Conservation (phyloP, 1,140 invertebrate species). For the Microplitis demolitor region DNA sequence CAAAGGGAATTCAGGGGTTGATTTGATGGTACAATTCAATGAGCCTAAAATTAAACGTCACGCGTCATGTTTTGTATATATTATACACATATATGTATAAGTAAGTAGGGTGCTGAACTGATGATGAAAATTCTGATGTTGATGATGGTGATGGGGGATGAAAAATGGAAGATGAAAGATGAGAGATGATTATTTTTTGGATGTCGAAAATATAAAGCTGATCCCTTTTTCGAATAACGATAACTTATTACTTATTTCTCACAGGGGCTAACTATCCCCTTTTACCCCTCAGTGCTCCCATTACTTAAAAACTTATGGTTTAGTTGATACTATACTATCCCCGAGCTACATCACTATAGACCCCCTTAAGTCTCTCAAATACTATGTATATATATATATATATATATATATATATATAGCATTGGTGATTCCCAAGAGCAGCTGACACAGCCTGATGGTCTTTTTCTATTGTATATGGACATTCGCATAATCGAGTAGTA, state of each 20-base stretch:
- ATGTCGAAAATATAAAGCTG: background rate
- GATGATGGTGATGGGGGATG: background rate
- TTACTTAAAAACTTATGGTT: too few relatives aligned
- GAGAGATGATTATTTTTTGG: background rate
- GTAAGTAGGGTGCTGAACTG: background rate
- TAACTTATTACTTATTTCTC: constrained; percentile 61
- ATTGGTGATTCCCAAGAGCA: constrained; percentile 41
- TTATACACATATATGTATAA: too few relatives aligned
- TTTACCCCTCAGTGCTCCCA: background rate
- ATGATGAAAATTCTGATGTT: background rate
- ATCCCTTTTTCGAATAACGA: background rate
- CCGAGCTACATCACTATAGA: too few relatives aligned
- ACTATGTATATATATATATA: background rate
- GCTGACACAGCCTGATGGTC: constrained; percentile 48
- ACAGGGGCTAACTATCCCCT: constrained; percentile 28
- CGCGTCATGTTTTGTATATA: background rate
- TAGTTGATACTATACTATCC: too few relatives aligned
- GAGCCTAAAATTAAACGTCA: too few relatives aligned
- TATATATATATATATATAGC: background rate
- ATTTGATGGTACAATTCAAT: too few relatives aligned
- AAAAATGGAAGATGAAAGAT: background rate
- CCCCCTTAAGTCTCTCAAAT: too few relatives aligned
- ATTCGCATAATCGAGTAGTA: constrained; percentile 56
- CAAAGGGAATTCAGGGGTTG: too few relatives aligned
- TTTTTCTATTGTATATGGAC: constrained; percentile 49